Evolutionary conservation across 92 coral and sea anemone species (phyloP).

Genomic region (Zoanthus sociatus): DNA sequence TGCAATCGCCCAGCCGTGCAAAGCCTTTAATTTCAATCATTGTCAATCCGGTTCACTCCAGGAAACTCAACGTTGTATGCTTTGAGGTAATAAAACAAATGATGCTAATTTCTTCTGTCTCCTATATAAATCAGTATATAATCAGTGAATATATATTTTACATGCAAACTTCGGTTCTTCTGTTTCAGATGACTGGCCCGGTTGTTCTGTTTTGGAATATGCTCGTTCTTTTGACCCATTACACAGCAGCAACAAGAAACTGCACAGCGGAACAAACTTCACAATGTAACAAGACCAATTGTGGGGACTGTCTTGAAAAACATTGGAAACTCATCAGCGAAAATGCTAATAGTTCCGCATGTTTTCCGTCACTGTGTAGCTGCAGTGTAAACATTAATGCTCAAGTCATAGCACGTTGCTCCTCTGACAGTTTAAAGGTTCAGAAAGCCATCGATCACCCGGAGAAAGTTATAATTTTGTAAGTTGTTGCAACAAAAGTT

Average conservation of each 20-base stretch:
- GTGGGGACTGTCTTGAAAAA: too few species aligned
- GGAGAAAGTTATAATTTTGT: not conserved
- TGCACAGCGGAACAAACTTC: not conserved
- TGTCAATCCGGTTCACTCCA: too few species aligned
- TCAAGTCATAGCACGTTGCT: slow-evolving; percentile 11
- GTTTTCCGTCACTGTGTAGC: not conserved
- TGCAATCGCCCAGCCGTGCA: too few species aligned
- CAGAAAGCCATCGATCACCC: not conserved
- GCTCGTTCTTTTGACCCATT: not conserved
- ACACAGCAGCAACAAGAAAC: not conserved
- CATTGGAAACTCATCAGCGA: not conserved
- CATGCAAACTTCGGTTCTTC: not conserved
- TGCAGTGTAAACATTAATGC: not conserved
- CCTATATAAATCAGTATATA: not conserved
- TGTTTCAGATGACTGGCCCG: not conserved
- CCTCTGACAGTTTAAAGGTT: not conserved
- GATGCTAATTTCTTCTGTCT: not conserved
- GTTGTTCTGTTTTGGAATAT: not conserved
- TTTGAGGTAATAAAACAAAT: not conserved
- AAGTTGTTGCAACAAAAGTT: not conserved
- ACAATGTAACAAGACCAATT: not conserved
- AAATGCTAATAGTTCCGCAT: not conserved
- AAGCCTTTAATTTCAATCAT: too few species aligned
- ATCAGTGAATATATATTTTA: not conserved
- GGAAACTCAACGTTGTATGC: too few species aligned